Conservation (phyloP, 2,797 vertebrate species). For the Meda fulgida region DNA sequence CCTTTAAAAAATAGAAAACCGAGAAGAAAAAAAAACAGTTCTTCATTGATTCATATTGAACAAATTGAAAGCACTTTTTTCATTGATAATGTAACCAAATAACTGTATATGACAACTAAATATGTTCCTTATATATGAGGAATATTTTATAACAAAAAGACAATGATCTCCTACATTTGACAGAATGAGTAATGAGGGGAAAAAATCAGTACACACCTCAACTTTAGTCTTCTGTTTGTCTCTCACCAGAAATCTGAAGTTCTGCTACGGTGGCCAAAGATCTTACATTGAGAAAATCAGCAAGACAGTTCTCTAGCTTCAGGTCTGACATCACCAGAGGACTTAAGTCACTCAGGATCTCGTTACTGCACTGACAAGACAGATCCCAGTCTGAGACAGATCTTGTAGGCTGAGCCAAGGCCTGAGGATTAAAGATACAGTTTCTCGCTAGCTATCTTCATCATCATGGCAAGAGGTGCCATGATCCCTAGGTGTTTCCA, state of each 20-base stretch:
- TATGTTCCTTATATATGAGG: neutral
- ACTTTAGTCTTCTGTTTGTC: slow-evolving; percentile 35
- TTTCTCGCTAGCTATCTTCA: slow-evolving; percentile 72
- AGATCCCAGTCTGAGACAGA: slow-evolving; percentile 61
- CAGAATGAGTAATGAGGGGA: slow-evolving; percentile 34
- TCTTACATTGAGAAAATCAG: slow-evolving; percentile 63
- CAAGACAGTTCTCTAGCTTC: slow-evolving; percentile 66
- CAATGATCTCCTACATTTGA: neutral
- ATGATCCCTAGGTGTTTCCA: slow-evolving; percentile 80
- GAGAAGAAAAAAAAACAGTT: too few species aligned
- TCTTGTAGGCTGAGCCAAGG: slow-evolving; percentile 64
- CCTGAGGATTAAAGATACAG: slow-evolving; percentile 64
- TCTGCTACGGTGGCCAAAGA: slow-evolving; percentile 69
- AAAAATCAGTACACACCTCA: slow-evolving; percentile 8
- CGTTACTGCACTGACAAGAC: slow-evolving; percentile 78
- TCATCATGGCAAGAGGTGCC: slow-evolving; percentile 72
- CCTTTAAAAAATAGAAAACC: too few species aligned
- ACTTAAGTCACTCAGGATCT: slow-evolving; percentile 82
- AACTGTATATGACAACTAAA: neutral
- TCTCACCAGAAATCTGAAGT: slow-evolving; percentile 49
- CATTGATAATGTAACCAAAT: neutral
- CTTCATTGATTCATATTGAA: neutral
- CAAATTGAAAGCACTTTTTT: neutral
- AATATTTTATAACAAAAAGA: neutral
- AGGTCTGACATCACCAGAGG: slow-evolving; percentile 82